Evolutionary conservation across 2,113 vertebrate genomes (phyloP).

Genomic region (Pseudorhombus dupliciocellatus): DNA sequence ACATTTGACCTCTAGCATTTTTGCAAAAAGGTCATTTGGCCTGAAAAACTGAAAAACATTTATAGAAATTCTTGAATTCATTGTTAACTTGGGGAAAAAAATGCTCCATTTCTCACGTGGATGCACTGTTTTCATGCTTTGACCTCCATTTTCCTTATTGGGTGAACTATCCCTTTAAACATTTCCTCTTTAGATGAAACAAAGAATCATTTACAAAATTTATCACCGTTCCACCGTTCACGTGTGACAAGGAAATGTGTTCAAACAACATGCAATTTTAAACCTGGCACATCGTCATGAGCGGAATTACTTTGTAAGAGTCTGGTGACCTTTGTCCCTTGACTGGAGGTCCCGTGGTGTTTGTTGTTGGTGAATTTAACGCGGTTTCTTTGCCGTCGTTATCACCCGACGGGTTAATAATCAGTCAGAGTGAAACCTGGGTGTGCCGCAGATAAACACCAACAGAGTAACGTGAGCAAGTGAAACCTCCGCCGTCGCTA

Average conservation of each 20-base stretch:
- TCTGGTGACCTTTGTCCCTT: slow-evolving; percentile 8
- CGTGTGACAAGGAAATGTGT: neutral
- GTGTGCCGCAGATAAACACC: slow-evolving; percentile 59
- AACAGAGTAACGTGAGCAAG: neutral
- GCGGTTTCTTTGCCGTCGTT: slow-evolving; percentile 27
- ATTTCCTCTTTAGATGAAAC: neutral
- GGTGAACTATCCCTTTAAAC: neutral
- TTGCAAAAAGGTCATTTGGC: too few species aligned
- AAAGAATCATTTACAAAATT: neutral
- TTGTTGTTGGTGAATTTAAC: neutral
- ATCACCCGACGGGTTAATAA: slow-evolving; percentile 82
- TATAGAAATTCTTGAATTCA: too few species aligned
- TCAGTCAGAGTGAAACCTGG: slow-evolving; percentile 82
- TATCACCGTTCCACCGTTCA: neutral
- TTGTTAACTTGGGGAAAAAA: too few species aligned
- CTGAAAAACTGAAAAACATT: too few species aligned
- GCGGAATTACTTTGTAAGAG: neutral
- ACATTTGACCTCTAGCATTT: too few species aligned
- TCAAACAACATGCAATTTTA: slow-evolving; percentile 1
- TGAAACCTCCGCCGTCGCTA: slow-evolving; percentile 6
- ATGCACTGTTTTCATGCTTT: too few species aligned
- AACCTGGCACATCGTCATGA: neutral
- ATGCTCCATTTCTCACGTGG: too few species aligned
- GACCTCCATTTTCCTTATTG: too few species aligned
- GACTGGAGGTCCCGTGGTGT: slow-evolving; percentile 1